A percentile compares a stretch with the other conserved stretches of the same genome.
These are phyloP conservation scores for Gadus macrocephalus DNA, from an alignment of 2,113 vertebrate species.

Conservation along the genomic window DNA sequence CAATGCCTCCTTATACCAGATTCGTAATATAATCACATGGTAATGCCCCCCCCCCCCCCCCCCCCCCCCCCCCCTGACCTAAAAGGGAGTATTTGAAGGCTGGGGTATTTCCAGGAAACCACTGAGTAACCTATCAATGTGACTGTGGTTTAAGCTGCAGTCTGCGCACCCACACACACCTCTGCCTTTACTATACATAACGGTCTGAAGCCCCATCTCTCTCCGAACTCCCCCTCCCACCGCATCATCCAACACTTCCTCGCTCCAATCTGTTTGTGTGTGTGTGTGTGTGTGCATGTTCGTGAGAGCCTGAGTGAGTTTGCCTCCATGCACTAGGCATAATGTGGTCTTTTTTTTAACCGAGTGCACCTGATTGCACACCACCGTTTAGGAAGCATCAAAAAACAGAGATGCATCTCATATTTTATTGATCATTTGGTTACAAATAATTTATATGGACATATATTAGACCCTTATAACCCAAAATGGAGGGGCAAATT, in stretches of 20 bases:
- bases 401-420: constrained; percentile 19
- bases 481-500: too few species aligned
- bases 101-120: constrained; percentile 68
- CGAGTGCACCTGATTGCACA: too few species aligned
- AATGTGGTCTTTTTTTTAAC: too few species aligned
- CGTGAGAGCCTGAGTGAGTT: not conserved
- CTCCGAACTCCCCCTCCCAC: constrained; percentile 51
- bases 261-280: constrained; percentile 17
- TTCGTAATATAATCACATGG: not conserved
- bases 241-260: constrained; percentile 31
- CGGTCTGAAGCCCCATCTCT: constrained; percentile 34
- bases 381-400: not conserved
- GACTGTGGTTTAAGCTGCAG: constrained; percentile 33
- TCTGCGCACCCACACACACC: constrained; percentile 43
- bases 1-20: not conserved
- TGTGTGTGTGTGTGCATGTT: constrained; percentile 19
- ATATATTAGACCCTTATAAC: too few species aligned
- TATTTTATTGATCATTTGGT: not conserved
- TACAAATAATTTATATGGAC: too few species aligned
- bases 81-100: constrained; percentile 35
- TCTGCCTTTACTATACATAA: constrained; percentile 41
- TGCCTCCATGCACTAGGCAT: too few species aligned
- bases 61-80: not conserved
- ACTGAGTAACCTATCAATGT: constrained; percentile 35
- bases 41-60: not conserved